These are phyloP conservation scores for Crossocerus cetratus DNA, from an alignment of 2,888 invertebrate genomes.

Conservation along the genomic window DNA sequence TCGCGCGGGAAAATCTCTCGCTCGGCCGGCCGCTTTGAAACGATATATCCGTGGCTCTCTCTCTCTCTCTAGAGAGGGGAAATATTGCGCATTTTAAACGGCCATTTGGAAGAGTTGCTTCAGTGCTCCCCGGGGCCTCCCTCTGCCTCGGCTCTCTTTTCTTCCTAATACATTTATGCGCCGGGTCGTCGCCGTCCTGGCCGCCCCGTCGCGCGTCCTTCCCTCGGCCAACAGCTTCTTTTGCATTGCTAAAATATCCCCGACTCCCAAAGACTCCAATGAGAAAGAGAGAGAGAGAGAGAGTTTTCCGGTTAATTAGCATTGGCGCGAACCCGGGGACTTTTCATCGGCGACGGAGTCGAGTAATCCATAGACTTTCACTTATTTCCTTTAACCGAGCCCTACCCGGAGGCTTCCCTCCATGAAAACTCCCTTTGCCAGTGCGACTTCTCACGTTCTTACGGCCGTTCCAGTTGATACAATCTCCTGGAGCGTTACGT, in stretches of 20 bases:
- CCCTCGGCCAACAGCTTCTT: conserved; percentile 10
- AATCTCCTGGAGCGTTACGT: too few species aligned
- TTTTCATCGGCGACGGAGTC: conserved; percentile 45
- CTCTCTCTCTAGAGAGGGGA: too few species aligned
- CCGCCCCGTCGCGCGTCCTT: not conserved
- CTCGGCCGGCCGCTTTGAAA: not conserved
- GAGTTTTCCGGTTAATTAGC: conserved; percentile 50
- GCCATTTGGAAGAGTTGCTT: too few species aligned
- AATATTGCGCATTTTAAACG: too few species aligned
- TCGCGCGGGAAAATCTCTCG: not conserved
- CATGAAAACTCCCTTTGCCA: conserved; percentile 16
- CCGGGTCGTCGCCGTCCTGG: conserved; percentile 13
- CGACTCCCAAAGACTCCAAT: conserved; percentile 22
- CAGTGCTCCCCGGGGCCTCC: too few species aligned
- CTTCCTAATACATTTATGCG: too few species aligned
- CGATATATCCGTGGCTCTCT: too few species aligned
- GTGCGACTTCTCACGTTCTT: conserved; percentile 47
- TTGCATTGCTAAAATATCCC: conserved; percentile 23
- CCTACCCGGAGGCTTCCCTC: conserved; percentile 6
- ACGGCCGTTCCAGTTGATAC: not conserved
- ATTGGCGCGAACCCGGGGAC: conserved; percentile 25
- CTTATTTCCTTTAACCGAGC: conserved; percentile 47
- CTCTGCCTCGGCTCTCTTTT: too few species aligned
- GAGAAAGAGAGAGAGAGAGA: too few species aligned
- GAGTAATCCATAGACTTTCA: conserved; percentile 54